A percentile compares a stretch with the other conserved stretches of the same genome.
Evolutionary conservation across 2,113 vertebrate species (phyloP).

Genomic region (Ptilonorhynchus violaceus): DNA sequence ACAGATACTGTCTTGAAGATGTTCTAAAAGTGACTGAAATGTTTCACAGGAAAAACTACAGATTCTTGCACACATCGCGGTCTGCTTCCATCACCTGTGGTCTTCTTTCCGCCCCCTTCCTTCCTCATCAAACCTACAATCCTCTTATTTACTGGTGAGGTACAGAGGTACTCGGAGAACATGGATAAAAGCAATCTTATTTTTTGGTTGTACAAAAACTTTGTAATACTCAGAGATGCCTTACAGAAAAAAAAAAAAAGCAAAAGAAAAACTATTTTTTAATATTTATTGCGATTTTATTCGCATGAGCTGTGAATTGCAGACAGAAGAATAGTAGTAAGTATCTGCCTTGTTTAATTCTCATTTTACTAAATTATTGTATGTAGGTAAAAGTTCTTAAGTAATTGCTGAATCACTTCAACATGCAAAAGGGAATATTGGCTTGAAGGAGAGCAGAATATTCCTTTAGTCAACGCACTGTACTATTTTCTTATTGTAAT

Average conservation of each 20-base stretch:
- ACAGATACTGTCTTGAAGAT: constrained; percentile 16
- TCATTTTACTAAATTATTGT: constrained; percentile 71
- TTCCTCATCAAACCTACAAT: constrained; percentile 5
- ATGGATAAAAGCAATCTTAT: constrained; percentile 49
- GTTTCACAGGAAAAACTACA: constrained; percentile 53
- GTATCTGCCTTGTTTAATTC: constrained; percentile 61
- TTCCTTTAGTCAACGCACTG: constrained; percentile 80
- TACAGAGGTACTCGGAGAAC: constrained; percentile 51
- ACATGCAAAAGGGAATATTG: constrained; percentile 73
- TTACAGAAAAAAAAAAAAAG: constrained; percentile 51
- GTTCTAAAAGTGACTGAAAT: constrained; percentile 11
- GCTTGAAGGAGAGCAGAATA: constrained; percentile 63
- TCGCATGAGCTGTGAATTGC: constrained; percentile 70
- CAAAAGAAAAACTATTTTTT: constrained; percentile 56
- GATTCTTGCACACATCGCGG: constrained; percentile 13
- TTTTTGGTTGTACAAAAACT: constrained; percentile 68
- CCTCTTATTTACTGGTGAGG: neutral
- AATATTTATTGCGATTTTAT: constrained; percentile 72
- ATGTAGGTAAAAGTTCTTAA: constrained; percentile 60
- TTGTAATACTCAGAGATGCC: constrained; percentile 73
- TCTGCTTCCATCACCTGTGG: constrained; percentile 39
- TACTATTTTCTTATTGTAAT: constrained; percentile 77
- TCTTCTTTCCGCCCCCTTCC: neutral
- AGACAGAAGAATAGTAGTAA: constrained; percentile 54
- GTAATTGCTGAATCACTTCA: constrained; percentile 73